Conservation (phyloP, 2,113 vertebrate genomes). For the Monopterus albus region DNA sequence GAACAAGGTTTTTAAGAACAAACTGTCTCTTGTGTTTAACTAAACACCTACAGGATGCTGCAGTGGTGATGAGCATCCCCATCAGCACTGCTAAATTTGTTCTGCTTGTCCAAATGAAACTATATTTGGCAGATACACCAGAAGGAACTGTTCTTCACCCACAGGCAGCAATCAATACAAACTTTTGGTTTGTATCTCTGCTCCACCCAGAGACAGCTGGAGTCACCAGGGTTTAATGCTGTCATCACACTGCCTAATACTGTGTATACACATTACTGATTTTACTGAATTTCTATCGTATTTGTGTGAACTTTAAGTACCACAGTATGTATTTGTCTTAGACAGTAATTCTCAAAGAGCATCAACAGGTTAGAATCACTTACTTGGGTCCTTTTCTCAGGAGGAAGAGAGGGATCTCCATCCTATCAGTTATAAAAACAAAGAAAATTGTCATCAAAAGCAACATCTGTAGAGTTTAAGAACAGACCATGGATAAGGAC, state of each 20-base stretch:
- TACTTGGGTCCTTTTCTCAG: conserved; percentile 97
- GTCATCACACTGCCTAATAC: no score
- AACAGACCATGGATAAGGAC: not conserved
- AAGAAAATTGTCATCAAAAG: not conserved
- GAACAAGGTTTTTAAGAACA: not conserved
- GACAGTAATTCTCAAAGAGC: not conserved
- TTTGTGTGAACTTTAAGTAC: not conserved
- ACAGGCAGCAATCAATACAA: not conserved
- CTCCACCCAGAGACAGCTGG: not conserved
- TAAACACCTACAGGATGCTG: no score
- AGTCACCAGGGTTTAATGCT: not conserved
- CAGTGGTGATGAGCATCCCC: no score
- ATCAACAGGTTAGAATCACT: conserved; percentile 44
- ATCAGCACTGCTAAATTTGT: no score
- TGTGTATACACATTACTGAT: not conserved
- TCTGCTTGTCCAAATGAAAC: no score
- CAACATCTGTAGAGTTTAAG: not conserved
- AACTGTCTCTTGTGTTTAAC: no score
- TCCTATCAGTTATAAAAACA: conserved; percentile 83
- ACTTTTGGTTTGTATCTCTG: not conserved
- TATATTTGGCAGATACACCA: no score
- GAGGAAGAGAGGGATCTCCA: conserved; percentile 93
- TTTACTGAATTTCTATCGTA: not conserved
- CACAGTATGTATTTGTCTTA: not conserved
- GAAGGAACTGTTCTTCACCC: no score